A percentile compares a stretch with the other conserved stretches of the same genome.
Evolutionary conservation across 2,888 invertebrate species (phyloP).

Genomic region (Xiphydria camelus): DNA sequence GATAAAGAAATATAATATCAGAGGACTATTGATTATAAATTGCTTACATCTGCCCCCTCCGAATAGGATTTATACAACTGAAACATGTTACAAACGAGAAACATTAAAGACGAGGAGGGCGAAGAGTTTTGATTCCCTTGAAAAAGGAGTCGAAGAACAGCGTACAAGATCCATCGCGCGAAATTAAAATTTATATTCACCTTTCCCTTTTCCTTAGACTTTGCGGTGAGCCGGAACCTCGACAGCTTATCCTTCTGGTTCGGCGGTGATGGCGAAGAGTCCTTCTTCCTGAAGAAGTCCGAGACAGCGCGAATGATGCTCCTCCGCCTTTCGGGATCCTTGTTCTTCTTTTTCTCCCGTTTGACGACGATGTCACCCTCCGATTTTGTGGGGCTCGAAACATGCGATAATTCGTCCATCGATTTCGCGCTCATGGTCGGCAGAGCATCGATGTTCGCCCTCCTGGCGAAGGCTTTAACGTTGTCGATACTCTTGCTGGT

Average conservation of each 20-base stretch:
- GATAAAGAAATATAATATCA: slow-evolving; percentile 15
- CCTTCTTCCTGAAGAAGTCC: slow-evolving; percentile 78
- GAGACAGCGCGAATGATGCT: slow-evolving; percentile 85
- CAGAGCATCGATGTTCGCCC: slow-evolving; percentile 34
- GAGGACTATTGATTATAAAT: slow-evolving; percentile 26
- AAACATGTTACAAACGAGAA: slow-evolving; percentile 39
- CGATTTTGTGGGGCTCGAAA: slow-evolving; percentile 11
- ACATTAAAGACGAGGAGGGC: too few species aligned
- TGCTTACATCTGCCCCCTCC: slow-evolving; percentile 58
- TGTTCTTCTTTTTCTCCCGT: slow-evolving; percentile 60
- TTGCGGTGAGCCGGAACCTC: slow-evolving; percentile 65
- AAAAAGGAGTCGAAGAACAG: too few species aligned
- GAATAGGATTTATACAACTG: slow-evolving; percentile 57
- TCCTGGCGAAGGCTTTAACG: slow-evolving; percentile 42
- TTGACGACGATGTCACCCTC: slow-evolving; percentile 38
- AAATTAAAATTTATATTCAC: slow-evolving; percentile 51
- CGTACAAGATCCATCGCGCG: too few species aligned
- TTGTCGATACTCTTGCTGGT: slow-evolving; percentile 55
- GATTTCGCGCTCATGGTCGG: slow-evolving; percentile 44
- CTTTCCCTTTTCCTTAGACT: slow-evolving; percentile 68
- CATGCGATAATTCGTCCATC: slow-evolving; percentile 45
- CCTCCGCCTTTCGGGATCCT: slow-evolving; percentile 74
- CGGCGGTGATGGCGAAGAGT: slow-evolving; percentile 57
- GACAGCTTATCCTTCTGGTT: slow-evolving; percentile 61
- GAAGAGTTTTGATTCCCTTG: too few species aligned